A percentile compares a stretch with the other conserved stretches of the same genome.
phyloP scores from a whole-genome alignment of 2,797 vertebrate species.

The Acanthurus leucopareius region DNA sequence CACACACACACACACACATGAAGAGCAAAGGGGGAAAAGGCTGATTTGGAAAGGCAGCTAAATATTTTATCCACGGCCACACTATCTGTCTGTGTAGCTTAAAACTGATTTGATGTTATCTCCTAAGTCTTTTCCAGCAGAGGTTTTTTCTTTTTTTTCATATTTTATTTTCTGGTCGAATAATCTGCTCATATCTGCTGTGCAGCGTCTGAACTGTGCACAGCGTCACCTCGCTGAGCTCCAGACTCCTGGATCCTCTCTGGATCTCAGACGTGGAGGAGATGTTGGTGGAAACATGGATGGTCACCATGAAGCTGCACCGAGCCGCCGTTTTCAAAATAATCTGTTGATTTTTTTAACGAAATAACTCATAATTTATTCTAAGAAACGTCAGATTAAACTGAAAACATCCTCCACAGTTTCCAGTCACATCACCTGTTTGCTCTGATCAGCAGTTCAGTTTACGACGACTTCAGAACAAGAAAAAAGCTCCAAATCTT shows the following conservation, averaged over 20 bases:
- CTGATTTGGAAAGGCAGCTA: conserved; percentile 68
- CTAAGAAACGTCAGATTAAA: background rate
- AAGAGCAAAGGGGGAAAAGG: conserved; percentile 39
- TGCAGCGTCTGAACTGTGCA: conserved; percentile 29
- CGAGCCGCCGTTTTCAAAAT: no score
- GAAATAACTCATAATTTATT: background rate
- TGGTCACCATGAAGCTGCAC: background rate
- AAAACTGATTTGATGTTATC: conserved; percentile 78
- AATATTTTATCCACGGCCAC: conserved; percentile 68
- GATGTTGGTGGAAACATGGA: background rate
- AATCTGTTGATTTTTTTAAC: background rate
- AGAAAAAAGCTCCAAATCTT: background rate
- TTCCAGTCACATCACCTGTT: background rate
- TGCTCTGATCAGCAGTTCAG: background rate
- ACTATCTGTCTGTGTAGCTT: conserved; percentile 69
- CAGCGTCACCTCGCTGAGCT: background rate
- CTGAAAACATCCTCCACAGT: background rate
- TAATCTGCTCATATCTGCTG: conserved; percentile 59
- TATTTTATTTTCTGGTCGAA: conserved; percentile 62
- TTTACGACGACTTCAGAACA: no score
- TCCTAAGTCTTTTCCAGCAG: conserved; percentile 72
- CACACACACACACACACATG: conserved; percentile 22
- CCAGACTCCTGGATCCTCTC: background rate
- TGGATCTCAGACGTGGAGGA: background rate
- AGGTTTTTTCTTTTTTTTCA: conserved; percentile 36